Percentiles rank a stretch among this genome's conserved stretches.
These are phyloP conservation scores for Hydraecia micacea DNA, from an alignment of 2,888 invertebrate species.

Conservation along the genomic window DNA sequence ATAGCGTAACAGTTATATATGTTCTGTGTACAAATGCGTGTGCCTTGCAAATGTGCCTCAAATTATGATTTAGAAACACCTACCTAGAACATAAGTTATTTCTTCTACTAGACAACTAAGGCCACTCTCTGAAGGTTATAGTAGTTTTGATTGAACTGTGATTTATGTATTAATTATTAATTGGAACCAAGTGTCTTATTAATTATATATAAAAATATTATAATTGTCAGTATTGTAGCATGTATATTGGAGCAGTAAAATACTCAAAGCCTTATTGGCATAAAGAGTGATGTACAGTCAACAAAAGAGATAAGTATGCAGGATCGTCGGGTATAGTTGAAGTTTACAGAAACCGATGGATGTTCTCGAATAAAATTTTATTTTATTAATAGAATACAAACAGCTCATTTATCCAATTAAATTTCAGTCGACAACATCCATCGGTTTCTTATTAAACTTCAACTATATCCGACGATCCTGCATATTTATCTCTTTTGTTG, in stretches of 20 bases:
- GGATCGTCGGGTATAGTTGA: too few species aligned
- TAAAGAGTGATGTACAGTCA: neutral
- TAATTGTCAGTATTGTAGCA: conserved; percentile 39
- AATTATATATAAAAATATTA: conserved; percentile 25
- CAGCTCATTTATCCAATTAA: too few species aligned
- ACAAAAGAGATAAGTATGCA: too few species aligned
- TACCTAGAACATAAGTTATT: conserved; percentile 34
- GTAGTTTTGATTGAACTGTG: conserved; percentile 46
- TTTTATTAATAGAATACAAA: too few species aligned
- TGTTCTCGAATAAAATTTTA: too few species aligned
- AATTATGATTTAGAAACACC: conserved; percentile 39
- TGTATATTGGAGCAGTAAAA: conserved; percentile 21
- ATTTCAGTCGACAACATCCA: too few species aligned
- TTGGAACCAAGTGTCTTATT: conserved; percentile 59
- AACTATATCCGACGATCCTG: too few species aligned
- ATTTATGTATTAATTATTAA: conserved; percentile 43
- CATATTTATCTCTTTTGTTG: too few species aligned
- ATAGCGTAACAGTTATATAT: conserved; percentile 32
- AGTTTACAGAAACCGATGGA: too few species aligned
- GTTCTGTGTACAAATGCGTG: conserved; percentile 57
- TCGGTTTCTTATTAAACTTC: too few species aligned
- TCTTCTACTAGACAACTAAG: conserved; percentile 24
- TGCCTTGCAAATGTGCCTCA: conserved; percentile 67
- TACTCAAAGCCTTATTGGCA: conserved; percentile 35
- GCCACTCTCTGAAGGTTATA: conserved; percentile 32